Evolutionary conservation across 2,113 vertebrate genomes (phyloP), one percentile per base, ranked within the genome.

Genomic region (Rhizomys pruinosus): DNA sequence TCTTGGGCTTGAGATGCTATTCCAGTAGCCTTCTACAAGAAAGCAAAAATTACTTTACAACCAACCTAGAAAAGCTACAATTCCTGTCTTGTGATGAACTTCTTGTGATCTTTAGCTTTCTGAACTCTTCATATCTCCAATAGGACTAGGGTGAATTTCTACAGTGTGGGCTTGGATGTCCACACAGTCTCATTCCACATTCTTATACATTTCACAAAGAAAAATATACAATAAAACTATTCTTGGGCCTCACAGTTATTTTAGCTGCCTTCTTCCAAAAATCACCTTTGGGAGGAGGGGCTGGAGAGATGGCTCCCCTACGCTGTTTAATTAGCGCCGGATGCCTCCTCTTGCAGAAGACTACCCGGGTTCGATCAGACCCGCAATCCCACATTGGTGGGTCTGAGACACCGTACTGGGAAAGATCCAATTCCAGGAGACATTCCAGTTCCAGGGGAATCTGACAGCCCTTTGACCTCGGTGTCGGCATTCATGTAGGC

Each of bases 21-120:
- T 97, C 98, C 98, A 99, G 99, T 99, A 55, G 98, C 98, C 99
- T 99, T 92, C 97, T n/a, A 84, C 88, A 94, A 96, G 9, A 97
- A 5, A 97, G 85, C 57, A 80, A 92, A 94, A 88, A 39, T 93
- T 89, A 97, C 25, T 87, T 92, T 29, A 89, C 22, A 92, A 93
- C 93, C 34, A 0, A 64, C 7, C 27, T 74, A 69, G 3, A 57
- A 57, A 86, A 66, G 52, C 79, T 11, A 66, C 32, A 82, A 25
- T 63, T 80, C 59, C 44, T 9, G 55, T 89, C 92, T 73, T 71
- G 92, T 37, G 16, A 0, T 0, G 59, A 92, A 81, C 16, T 66
- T 42, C 15, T n/a, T n/a, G n/a, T 5, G 3, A 47, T 42, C 42
- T 79, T 71, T 39, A 19, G 11, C 34, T 2, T 17, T 27, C 17